Percentiles rank a stretch among this genome's conserved stretches.
Conservation (phyloP, 2,888 invertebrate genomes). For the Trilocha varians region DNA sequence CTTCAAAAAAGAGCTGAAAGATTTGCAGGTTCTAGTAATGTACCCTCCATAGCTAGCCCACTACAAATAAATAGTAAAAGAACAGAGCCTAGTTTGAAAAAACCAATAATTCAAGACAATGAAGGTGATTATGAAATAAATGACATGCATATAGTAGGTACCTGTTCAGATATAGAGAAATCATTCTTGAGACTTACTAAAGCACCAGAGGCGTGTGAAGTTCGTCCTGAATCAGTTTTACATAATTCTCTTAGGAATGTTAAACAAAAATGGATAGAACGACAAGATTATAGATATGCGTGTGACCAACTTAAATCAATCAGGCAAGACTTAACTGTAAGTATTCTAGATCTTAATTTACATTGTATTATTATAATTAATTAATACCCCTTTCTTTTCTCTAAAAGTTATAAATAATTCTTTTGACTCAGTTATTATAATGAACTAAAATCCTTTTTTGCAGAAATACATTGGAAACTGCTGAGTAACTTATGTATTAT, state of each 20-base stretch:
- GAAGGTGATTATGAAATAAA: slow-evolving; percentile 87
- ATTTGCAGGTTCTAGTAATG: slow-evolving; percentile 74
- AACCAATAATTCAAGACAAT: slow-evolving; percentile 70
- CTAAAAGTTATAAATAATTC: too few relatives aligned
- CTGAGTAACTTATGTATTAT: neutral
- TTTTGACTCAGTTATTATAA: too few relatives aligned
- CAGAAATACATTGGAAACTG: too few relatives aligned
- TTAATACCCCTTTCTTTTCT: too few relatives aligned
- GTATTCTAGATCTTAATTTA: too few relatives aligned
- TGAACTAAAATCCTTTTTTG: too few relatives aligned
- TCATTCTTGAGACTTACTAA: slow-evolving; percentile 95
- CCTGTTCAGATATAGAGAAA: slow-evolving; percentile 95
- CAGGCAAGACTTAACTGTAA: slow-evolving; percentile 97
- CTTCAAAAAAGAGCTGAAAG: slow-evolving; percentile 92
- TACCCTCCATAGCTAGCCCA: slow-evolving; percentile 67
- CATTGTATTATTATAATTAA: too few relatives aligned
- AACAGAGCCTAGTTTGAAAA: slow-evolving; percentile 39
- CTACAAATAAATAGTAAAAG: slow-evolving; percentile 43
- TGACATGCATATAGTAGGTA: slow-evolving; percentile 93
- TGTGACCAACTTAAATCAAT: slow-evolving; percentile 99
- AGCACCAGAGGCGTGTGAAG: slow-evolving; percentile 93
- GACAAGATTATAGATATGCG: slow-evolving; percentile 95
- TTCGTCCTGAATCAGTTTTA: slow-evolving; percentile 92
- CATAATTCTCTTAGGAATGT: slow-evolving; percentile 90
- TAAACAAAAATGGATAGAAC: slow-evolving; percentile 90